These are phyloP conservation scores for Epiblema foenella DNA, from an alignment of 2,888 invertebrate genomes.

Conservation along the genomic window DNA sequence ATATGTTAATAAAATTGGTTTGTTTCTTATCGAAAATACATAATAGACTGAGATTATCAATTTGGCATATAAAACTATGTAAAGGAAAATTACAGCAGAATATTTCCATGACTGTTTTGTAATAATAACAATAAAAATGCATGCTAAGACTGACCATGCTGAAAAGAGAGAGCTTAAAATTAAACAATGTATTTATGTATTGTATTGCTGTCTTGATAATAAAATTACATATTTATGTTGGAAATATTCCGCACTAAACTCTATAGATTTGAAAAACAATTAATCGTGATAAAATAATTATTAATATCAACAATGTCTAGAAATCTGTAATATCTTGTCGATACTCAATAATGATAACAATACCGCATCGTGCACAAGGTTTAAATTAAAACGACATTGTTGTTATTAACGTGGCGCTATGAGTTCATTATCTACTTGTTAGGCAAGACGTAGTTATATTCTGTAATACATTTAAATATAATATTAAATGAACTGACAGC, in stretches of 20 bases:
- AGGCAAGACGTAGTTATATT: background rate
- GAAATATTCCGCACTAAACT: slow-evolving; percentile 29
- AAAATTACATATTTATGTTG: background rate
- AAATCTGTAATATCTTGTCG: background rate
- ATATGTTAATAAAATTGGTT: too few species aligned
- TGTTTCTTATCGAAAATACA: too few species aligned
- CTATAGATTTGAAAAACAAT: slow-evolving; percentile 33
- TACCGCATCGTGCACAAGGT: background rate
- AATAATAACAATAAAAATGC: background rate
- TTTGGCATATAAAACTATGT: slow-evolving; percentile 14
- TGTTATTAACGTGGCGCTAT: slow-evolving; percentile 37
- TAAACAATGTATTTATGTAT: background rate
- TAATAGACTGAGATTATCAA: slow-evolving; percentile 25
- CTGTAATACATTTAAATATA: background rate
- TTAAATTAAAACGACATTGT: slow-evolving; percentile 33
- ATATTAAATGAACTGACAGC: slow-evolving; percentile 31
- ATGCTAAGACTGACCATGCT: background rate
- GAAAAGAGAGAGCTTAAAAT: background rate
- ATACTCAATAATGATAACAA: background rate
- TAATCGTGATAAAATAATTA: background rate
- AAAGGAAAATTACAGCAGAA: slow-evolving; percentile 24
- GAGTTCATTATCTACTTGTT: slow-evolving; percentile 24
- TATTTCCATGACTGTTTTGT: slow-evolving; percentile 21
- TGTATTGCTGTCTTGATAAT: background rate
- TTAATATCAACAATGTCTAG: slow-evolving; percentile 35